phyloP scores from a whole-genome alignment of 2,797 vertebrate genomes.

The Dallia pectoralis region DNA sequence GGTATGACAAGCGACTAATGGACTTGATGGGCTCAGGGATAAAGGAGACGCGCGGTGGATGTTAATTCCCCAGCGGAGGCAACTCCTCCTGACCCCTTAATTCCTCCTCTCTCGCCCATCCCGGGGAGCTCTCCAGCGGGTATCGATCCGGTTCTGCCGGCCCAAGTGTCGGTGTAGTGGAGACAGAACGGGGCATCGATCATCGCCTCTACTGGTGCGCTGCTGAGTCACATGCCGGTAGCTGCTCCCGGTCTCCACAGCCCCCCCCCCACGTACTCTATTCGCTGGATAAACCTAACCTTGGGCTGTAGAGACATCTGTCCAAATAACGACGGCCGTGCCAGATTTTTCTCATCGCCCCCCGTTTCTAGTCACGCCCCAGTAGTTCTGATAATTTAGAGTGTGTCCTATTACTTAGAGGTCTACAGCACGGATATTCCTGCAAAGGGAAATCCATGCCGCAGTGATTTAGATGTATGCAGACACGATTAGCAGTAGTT shows the following conservation, averaged over 20 bases:
- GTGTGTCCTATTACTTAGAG: background rate
- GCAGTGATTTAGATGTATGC: background rate
- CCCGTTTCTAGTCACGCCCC: background rate
- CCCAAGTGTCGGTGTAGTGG: constrained; percentile 25
- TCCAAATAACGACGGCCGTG: constrained; percentile 10
- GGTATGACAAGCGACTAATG: constrained; percentile 52
- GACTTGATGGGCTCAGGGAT: constrained; percentile 51
- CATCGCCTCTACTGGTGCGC: constrained; percentile 25
- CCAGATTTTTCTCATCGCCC: background rate
- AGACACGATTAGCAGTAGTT: background rate
- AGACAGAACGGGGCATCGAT: constrained; percentile 37
- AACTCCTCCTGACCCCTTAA: constrained; percentile 7
- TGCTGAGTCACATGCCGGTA: constrained; percentile 30
- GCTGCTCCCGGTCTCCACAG: constrained; percentile 18
- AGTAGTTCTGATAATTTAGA: background rate
- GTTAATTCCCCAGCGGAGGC: constrained; percentile 24
- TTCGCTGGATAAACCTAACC: background rate
- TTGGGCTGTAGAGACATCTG: constrained; percentile 10
- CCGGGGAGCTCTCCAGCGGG: background rate
- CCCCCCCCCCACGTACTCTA: background rate
- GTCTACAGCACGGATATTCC: background rate
- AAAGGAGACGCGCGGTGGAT: constrained; percentile 27
- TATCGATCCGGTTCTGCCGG: constrained; percentile 45
- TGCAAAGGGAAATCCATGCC: background rate
- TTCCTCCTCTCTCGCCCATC: constrained; percentile 21